phyloP scores from a whole-genome alignment of 1,140 invertebrate genomes.

The Zaprionus camerounensis region DNA sequence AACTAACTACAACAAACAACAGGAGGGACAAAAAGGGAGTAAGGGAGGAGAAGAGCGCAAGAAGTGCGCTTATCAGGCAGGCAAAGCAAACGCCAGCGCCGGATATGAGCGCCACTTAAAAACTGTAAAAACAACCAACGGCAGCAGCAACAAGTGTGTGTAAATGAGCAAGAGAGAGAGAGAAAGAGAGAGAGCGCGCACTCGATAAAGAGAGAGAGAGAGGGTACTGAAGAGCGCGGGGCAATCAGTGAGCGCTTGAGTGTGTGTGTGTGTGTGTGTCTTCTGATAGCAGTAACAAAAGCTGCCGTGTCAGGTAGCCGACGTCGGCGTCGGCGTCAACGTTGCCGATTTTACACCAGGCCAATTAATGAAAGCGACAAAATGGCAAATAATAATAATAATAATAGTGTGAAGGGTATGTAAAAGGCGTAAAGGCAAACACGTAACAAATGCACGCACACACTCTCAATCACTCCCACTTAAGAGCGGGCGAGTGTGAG shows the following conservation, averaged over 20 bases:
- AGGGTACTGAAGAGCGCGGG: not conserved
- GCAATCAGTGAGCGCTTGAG: not conserved
- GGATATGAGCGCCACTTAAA: constrained; percentile 81
- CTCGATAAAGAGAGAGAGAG: constrained; percentile 1
- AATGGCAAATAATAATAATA: constrained; percentile 70
- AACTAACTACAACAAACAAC: constrained; percentile 13
- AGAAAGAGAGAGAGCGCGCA: constrained; percentile 22
- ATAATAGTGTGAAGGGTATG: constrained; percentile 52
- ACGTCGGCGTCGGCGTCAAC: constrained; percentile 12
- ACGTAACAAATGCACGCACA: constrained; percentile 31
- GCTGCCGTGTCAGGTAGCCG: constrained; percentile 51
- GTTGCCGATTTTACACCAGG: constrained; percentile 58
- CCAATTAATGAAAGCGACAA: constrained; percentile 79
- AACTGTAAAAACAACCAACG: constrained; percentile 74
- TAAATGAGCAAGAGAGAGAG: constrained; percentile 20
- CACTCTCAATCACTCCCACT: not conserved
- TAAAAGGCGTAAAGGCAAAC: constrained; percentile 53
- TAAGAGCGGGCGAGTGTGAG: constrained; percentile 3
- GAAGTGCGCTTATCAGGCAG: constrained; percentile 57
- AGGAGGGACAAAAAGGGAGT: not conserved
- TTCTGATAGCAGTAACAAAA: constrained; percentile 58
- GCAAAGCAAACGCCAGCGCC: constrained; percentile 60
- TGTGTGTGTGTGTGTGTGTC: constrained; percentile 10
- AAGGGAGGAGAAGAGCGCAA: constrained; percentile 7
- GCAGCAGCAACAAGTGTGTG: constrained; percentile 68